Evolutionary conservation across 1,140 invertebrate species (phyloP).

Genomic region (Rhynchophorus ferrugineus): DNA sequence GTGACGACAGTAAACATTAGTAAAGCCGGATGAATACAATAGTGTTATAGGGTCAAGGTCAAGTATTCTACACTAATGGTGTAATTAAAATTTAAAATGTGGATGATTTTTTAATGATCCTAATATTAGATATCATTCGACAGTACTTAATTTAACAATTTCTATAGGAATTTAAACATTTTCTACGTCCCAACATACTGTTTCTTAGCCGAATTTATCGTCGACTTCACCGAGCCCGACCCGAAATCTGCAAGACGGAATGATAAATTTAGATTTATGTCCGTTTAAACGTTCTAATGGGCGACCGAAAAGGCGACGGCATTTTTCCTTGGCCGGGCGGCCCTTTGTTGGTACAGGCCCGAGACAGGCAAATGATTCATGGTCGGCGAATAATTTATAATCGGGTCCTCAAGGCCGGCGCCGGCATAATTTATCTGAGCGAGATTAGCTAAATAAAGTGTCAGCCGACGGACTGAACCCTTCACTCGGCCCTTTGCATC

Average conservation of each 20-base stretch:
- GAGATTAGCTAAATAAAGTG: constrained; percentile 22
- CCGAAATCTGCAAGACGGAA: background rate
- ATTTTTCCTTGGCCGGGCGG: constrained; percentile 1
- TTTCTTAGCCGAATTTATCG: no score
- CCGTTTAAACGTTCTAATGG: background rate
- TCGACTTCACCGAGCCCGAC: no score
- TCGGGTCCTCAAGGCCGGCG: background rate
- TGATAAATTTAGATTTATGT: background rate
- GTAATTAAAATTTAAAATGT: no score
- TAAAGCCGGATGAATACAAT: no score
- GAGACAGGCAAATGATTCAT: constrained; percentile 13
- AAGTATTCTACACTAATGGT: no score
- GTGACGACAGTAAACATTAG: no score
- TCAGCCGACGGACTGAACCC: constrained; percentile 18
- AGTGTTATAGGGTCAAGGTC: no score
- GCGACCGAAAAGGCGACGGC: background rate
- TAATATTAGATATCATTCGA: no score
- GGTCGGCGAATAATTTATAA: constrained; percentile 14
- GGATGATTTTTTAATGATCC: no score
- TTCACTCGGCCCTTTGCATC: constrained; percentile 16
- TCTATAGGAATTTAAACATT: no score
- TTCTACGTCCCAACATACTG: no score
- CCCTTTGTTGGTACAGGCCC: constrained; percentile 13
- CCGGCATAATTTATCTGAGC: constrained; percentile 15
- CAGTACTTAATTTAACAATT: no score